A percentile compares a stretch with the other conserved stretches of the same genome.
Evolutionary conservation across 1,140 invertebrate species (phyloP).

Genomic region (Druon quercuslanigerum): DNA sequence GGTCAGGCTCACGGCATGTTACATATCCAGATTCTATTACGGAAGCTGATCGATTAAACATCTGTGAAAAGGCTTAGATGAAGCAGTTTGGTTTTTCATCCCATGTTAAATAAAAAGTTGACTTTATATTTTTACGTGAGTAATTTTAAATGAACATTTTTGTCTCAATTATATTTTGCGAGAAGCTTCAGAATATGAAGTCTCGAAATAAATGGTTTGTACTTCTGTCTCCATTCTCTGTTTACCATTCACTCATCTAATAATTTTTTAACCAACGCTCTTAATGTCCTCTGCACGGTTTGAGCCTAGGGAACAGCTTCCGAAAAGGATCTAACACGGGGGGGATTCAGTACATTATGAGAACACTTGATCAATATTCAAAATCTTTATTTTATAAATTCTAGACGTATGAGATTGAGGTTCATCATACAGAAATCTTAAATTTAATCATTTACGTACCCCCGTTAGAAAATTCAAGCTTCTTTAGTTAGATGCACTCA

Average conservation of each 20-base stretch:
- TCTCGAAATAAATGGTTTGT: constrained; percentile 4
- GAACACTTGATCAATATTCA: background rate
- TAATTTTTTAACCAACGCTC: background rate
- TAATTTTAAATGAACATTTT: background rate
- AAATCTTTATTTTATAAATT: too few species aligned
- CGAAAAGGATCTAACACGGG: constrained; percentile 48
- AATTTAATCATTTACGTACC: too few species aligned
- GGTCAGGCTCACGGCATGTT: constrained; percentile 35
- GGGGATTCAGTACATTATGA: constrained; percentile 28
- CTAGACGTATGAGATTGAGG: too few species aligned
- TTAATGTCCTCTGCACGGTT: constrained; percentile 25
- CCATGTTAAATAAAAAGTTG: background rate
- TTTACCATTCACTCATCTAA: constrained; percentile 4
- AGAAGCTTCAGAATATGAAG: background rate
- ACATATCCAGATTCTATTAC: background rate
- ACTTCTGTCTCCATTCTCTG: constrained; percentile 10
- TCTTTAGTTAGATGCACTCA: too few species aligned
- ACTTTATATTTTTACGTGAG: background rate
- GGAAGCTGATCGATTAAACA: constrained; percentile 15
- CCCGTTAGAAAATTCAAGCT: too few species aligned
- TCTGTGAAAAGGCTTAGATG: too few species aligned
- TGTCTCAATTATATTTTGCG: too few species aligned
- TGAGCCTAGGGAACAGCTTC: constrained; percentile 46
- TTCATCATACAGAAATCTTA: too few species aligned
- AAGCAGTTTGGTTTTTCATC: too few species aligned